phyloP scores from a whole-genome alignment of 2,113 vertebrate genomes.

The Psephotus haematonotus region DNA sequence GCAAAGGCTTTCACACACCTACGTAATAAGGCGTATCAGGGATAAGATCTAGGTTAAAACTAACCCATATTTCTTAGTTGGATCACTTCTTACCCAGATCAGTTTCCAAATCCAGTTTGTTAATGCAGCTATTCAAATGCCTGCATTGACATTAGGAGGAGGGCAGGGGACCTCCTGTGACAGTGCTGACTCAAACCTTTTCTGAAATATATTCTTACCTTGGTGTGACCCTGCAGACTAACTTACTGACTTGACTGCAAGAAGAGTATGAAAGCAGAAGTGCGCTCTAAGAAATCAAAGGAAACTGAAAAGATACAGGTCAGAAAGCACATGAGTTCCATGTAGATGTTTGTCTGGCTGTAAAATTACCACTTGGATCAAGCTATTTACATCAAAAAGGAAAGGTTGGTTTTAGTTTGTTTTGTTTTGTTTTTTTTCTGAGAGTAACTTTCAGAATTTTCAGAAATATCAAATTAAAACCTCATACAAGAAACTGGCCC shows the following conservation, averaged over 20 bases:
- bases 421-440: not conserved
- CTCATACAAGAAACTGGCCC: not conserved
- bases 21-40: not conserved
- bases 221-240: not conserved
- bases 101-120: not conserved
- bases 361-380: not conserved
- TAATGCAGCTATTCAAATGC: not conserved
- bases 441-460: not conserved
- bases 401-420: not conserved
- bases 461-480: not conserved
- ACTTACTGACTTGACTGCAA: not conserved
- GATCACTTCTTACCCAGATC: not conserved
- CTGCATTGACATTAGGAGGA: not conserved
- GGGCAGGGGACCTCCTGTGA: not conserved
- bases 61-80: not conserved
- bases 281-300: not conserved
- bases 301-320: not conserved
- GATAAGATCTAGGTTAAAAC: not conserved
- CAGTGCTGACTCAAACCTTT: constrained; percentile 1
- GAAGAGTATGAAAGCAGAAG: constrained; percentile 25
- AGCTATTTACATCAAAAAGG: not conserved
- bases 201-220: not conserved
- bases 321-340: not conserved
- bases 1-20: not conserved
- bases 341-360: not conserved